phyloP scores from a whole-genome alignment of 1,140 invertebrate species.

The Battus philenor region DNA sequence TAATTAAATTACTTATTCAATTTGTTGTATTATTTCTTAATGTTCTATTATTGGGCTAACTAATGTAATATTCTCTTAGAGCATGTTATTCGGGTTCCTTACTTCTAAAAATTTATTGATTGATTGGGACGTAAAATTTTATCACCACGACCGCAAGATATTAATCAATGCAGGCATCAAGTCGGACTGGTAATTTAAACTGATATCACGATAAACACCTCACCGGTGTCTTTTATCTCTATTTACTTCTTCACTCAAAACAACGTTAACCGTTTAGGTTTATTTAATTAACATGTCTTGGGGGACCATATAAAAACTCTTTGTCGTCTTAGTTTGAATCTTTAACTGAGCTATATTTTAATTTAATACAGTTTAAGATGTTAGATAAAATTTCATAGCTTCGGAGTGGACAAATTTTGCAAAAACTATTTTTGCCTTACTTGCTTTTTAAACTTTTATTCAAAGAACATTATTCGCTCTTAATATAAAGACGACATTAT shows the following conservation, averaged over 20 bases:
- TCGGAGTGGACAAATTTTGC: neutral
- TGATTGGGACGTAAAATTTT: conserved; percentile 62
- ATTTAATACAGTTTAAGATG: too few relatives aligned
- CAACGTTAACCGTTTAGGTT: conserved; percentile 25
- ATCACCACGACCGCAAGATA: conserved; percentile 38
- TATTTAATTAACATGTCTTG: conserved; percentile 20
- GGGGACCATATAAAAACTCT: too few relatives aligned
- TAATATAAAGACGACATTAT: too few relatives aligned
- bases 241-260: conserved; percentile 32
- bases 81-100: conserved; percentile 5
- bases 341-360: too few relatives aligned
- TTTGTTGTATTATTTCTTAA: too few relatives aligned
- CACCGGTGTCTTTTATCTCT: conserved; percentile 36
- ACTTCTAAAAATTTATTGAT: conserved; percentile 57
- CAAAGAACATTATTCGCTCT: too few relatives aligned
- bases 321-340: too few relatives aligned
- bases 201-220: conserved; percentile 30
- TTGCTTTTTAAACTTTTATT: conserved; percentile 1
- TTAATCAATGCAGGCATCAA: conserved; percentile 56
- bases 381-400: too few relatives aligned
- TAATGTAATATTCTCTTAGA: neutral
- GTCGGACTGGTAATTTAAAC: conserved; percentile 35
- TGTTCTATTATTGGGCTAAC: neutral
- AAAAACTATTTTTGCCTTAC: neutral
- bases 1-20: too few relatives aligned